Conservation (phyloP, 2,113 vertebrate species). For the Mungos mungo region DNA sequence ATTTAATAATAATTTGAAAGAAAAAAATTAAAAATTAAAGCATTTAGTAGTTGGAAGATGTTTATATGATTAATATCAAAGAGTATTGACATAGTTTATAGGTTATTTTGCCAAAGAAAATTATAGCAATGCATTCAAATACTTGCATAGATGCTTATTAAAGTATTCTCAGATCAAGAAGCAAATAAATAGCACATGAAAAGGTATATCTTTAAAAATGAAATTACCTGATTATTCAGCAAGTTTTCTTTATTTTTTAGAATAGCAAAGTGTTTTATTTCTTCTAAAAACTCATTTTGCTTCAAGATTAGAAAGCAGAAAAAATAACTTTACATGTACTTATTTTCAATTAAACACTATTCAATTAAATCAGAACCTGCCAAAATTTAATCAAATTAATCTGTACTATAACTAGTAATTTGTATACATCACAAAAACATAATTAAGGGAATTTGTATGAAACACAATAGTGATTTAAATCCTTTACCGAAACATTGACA, state of each 20-base stretch:
- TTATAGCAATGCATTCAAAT: background rate
- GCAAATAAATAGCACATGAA: background rate
- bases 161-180: background rate
- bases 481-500: background rate
- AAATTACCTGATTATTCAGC: background rate
- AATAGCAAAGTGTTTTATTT: background rate
- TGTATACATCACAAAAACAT: background rate
- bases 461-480: background rate
- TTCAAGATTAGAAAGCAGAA: constrained; percentile 30
- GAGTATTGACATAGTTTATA: background rate
- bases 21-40: background rate
- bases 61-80: background rate
- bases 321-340: background rate
- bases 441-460: background rate
- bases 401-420: background rate
- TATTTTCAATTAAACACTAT: background rate
- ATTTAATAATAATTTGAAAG: background rate
- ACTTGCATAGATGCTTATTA: background rate
- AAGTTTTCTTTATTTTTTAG: background rate
- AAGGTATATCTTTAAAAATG: background rate
- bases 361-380: background rate
- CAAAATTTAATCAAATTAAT: background rate
- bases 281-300: background rate
- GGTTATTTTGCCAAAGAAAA: background rate
- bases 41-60: background rate